Conservation (phyloP, 1,140 invertebrate species). For the Laodelphax striatellus region DNA sequence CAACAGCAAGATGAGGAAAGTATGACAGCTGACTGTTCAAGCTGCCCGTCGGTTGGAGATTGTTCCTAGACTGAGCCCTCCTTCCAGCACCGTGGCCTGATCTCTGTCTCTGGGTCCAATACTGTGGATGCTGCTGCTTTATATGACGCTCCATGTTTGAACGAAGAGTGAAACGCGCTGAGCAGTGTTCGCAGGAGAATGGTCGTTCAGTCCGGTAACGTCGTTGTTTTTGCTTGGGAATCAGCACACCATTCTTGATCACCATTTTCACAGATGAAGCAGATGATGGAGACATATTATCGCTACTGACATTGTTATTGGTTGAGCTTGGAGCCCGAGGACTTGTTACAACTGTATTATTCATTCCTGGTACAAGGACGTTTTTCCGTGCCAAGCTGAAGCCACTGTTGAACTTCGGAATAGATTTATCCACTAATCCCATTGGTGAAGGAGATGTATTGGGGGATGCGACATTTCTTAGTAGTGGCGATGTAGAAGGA, state of each 20-base stretch:
- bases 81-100: conserved; percentile 1
- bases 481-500: too few species aligned
- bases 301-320: conserved; percentile 3
- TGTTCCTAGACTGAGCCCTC: not conserved
- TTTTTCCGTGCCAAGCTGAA: too few species aligned
- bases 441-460: too few species aligned
- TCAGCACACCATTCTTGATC: conserved; percentile 75
- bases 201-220: conserved; percentile 83
- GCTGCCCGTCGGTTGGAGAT: not conserved
- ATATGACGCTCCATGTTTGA: conserved; percentile 91
- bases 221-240: conserved; percentile 83
- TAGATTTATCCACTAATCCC: not conserved
- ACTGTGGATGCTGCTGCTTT: conserved; percentile 84
- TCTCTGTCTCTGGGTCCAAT: conserved; percentile 62
- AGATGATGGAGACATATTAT: too few species aligned
- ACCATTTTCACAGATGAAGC: conserved; percentile 65
- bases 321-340: not conserved
- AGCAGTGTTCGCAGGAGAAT: conserved; percentile 79
- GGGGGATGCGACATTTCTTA: too few species aligned
- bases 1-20: not conserved
- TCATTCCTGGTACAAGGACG: not conserved
- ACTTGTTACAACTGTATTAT: not conserved
- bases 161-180: conserved; percentile 74
- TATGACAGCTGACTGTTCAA: not conserved
- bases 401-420: not conserved